Conservation (phyloP, 2,797 vertebrate species). For the Argya squamiceps region DNA sequence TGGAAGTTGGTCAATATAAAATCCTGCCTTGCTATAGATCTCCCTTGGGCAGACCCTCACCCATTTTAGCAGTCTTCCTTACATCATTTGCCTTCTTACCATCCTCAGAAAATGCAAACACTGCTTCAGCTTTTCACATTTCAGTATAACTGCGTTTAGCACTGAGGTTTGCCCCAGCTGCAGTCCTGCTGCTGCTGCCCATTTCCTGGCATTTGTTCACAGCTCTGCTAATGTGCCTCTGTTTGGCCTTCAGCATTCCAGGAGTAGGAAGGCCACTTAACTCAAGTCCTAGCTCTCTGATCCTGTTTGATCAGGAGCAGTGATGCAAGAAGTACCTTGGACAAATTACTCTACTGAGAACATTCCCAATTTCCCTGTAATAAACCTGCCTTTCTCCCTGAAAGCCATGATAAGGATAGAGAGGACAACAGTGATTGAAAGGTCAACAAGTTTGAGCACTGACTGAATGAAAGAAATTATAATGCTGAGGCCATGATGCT, state of each 20-base stretch:
- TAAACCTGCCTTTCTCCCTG: slow-evolving; percentile 35
- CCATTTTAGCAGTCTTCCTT: neutral
- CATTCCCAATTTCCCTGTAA: slow-evolving; percentile 40
- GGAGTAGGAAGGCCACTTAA: slow-evolving; percentile 30
- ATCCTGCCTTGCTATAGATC: neutral
- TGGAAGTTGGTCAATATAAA: neutral
- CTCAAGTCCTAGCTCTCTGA: neutral
- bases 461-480: slow-evolving; percentile 55
- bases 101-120: neutral
- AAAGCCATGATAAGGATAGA: slow-evolving; percentile 16
- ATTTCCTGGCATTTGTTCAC: neutral
- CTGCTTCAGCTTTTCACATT: neutral
- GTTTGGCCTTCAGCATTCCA: slow-evolving; percentile 39
- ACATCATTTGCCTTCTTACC: neutral
- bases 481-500: neutral
- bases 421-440: slow-evolving; percentile 56
- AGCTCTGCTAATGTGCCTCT: neutral
- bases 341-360: slow-evolving; percentile 46
- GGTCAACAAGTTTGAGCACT: slow-evolving; percentile 61
- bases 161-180: neutral
- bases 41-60: neutral
- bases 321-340: neutral
- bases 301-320: slow-evolving; percentile 41
- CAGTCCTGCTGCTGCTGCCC: neutral
- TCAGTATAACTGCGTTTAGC: neutral